These are phyloP conservation scores for Hypotaenidia philippensis DNA, from an alignment of 2,797 vertebrate species.

Conservation along the genomic window DNA sequence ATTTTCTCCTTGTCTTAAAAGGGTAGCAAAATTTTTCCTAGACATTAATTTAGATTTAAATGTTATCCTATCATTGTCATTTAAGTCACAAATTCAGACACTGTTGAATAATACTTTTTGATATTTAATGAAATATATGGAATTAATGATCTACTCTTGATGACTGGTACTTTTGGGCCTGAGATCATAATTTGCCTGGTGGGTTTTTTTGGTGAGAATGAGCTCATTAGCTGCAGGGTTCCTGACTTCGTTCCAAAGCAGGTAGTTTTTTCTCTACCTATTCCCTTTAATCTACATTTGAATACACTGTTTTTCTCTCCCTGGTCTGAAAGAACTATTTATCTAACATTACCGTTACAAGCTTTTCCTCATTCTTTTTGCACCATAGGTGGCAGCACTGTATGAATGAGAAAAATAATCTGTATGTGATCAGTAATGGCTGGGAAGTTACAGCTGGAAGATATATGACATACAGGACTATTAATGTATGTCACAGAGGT, in stretches of 20 bases:
- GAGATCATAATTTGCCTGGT: background rate
- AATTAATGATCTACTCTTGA: background rate
- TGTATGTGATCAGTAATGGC: background rate
- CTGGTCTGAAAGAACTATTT: background rate
- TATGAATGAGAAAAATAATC: background rate
- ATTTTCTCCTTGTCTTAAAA: background rate
- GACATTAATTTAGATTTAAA: background rate
- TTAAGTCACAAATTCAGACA: background rate
- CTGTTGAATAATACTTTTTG: background rate
- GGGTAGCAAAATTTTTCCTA: background rate
- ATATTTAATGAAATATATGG: background rate
- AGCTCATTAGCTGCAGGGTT: conserved; percentile 22
- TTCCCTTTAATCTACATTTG: conserved; percentile 20
- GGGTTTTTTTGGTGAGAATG: background rate
- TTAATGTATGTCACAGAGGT: background rate
- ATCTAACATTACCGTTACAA: background rate
- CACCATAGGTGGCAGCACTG: background rate
- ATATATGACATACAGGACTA: background rate
- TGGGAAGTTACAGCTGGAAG: background rate
- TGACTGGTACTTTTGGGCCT: background rate
- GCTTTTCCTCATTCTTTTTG: background rate
- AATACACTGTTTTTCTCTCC: background rate
- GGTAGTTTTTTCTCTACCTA: background rate
- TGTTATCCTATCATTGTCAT: background rate
- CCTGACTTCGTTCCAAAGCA: conserved; percentile 21